phyloP scores from a whole-genome alignment of 2,113 vertebrate genomes.

The Arenaria interpres region DNA sequence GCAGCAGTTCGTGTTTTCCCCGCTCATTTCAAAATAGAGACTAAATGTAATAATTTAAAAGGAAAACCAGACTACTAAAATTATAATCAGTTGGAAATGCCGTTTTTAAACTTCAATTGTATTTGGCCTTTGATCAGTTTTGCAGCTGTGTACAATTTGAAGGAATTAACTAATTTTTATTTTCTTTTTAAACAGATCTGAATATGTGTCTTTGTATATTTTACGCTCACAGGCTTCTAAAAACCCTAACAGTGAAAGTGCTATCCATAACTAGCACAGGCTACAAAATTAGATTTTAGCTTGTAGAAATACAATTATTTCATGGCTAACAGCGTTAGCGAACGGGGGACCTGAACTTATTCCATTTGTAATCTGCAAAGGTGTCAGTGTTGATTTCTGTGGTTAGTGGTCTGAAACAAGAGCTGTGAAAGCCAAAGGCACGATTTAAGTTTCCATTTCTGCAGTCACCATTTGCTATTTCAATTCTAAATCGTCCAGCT shows the following conservation, averaged over 20 bases:
- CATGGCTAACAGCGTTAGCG: background rate
- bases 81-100: background rate
- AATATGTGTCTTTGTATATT: background rate
- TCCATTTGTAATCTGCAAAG: background rate
- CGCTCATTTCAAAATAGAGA: background rate
- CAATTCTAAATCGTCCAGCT: background rate
- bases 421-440: background rate
- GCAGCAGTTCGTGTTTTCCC: background rate
- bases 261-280: background rate
- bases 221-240: background rate
- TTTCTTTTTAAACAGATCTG: background rate
- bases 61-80: background rate
- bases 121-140: background rate
- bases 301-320: background rate
- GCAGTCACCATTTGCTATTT: background rate
- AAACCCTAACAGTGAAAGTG: background rate
- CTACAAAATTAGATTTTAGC: background rate
- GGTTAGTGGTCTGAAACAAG: background rate
- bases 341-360: background rate
- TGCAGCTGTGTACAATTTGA: background rate
- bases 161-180: background rate
- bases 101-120: background rate
- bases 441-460: background rate
- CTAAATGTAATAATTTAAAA: background rate
- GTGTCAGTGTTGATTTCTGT: background rate